Conservation (phyloP, 1,140 invertebrate genomes). For the Ceratitis capitata region DNA sequence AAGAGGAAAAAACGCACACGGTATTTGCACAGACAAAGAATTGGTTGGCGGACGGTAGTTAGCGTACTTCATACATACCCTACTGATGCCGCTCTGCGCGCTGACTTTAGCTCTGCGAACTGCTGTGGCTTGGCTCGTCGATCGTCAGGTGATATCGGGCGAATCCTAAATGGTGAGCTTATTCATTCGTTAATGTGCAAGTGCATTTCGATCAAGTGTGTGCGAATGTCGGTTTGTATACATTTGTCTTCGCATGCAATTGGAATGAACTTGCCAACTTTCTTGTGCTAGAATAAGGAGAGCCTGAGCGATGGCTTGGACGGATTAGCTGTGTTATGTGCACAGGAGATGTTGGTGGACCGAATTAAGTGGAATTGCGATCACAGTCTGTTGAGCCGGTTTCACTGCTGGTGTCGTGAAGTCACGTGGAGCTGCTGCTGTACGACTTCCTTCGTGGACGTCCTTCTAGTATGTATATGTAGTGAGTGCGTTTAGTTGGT, state of each 20-base stretch:
- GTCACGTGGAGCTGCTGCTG: neutral
- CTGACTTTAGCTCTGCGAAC: neutral
- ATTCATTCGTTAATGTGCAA: neutral
- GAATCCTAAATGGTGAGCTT: constrained; percentile 1
- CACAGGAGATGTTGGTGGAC: neutral
- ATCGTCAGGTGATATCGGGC: constrained; percentile 25
- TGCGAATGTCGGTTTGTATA: neutral
- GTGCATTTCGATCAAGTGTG: neutral
- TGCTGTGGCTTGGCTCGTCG: neutral
- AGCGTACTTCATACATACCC: neutral
- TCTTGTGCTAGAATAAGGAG: neutral
- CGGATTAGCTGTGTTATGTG: neutral
- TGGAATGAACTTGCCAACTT: neutral
- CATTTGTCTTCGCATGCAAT: neutral
- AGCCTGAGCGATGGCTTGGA: constrained; percentile 4
- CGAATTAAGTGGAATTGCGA: constrained; percentile 36
- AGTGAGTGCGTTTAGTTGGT: constrained; percentile 14
- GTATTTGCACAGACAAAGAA: neutral
- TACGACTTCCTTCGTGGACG: neutral
- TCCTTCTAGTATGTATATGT: too few species aligned
- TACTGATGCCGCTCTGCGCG: neutral
- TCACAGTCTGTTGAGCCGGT: constrained; percentile 34
- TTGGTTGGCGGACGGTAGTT: neutral
- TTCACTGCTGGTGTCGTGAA: neutral
- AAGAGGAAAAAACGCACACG: neutral